Base-by-base conservation (phyloP, 2,113 vertebrate genomes). In the Suncus etruscus region DNA sequence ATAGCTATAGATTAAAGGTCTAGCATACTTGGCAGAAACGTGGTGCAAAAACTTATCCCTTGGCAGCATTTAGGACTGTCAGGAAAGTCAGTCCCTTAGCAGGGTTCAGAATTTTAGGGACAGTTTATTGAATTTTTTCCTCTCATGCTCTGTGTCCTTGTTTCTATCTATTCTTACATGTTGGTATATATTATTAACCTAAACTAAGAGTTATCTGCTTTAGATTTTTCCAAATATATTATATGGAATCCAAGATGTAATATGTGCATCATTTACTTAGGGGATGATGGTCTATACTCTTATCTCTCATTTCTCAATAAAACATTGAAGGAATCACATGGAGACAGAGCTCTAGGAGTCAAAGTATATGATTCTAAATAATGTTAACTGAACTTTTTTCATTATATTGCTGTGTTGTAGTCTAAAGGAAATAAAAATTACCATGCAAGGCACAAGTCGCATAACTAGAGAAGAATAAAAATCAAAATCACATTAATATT, bases 401-500 rank as follows among this genome's bases (percentile, higher is more conserved):
- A 87, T 86, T 31, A 88, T 20, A 48, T 12, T 58, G 9, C 12
- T 58, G 8, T 14, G 47, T 32, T n/a, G 15, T 48, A 76, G 4
- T 83, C 12, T 65, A 54, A 77, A 47, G 8, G 22, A 18, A 65
- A 24, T 11, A 14, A 51, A 78, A 70, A 51, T 87, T 82, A 39
- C 8, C 47, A 78, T 82, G 11, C 24, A 80, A 78, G 45, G 65
- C 63, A 81, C 39, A 84, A 51, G n/a, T 39, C 81, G 18, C 29
- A 31, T 63, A 84, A 79, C 3, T 54, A 87, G 3, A n/a, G n/a
- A 69, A 74, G 72, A 86, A 82, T 69, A 32, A 61, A 69, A 87
- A 18, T 27, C 9, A 45, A 47, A 73, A 66, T 48, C 47, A 72
- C 63, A 87, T 92, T 94, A 85, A 89, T 92, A 76, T 69, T 75